Base-by-base conservation (phyloP, 2,888 invertebrate genomes). In the Eupsilia transversa region DNA sequence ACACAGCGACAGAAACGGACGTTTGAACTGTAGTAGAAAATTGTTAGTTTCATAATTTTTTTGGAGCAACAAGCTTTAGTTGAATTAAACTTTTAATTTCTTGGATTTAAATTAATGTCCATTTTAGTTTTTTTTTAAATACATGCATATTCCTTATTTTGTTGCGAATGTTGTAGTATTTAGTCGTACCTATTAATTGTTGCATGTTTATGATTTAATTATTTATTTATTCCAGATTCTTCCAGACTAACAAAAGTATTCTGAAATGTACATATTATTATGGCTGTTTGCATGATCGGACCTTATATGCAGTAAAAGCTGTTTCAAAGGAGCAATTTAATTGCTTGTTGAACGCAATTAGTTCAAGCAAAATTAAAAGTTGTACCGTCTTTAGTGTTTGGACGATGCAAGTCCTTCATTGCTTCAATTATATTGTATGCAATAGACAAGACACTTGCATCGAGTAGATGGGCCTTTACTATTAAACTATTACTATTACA, bases 341-440 rank as follows among this genome's bases (percentile, higher is more conserved):
- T 54, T 69, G 52, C 27, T 14, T 30, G 30, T 54, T 71, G 14
- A 70, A 59, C 46, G 68, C 43, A 72, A 72, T n/a, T 41, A 38
- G 20, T n/a, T n/a, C 14, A 33, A 60, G 41, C 10, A 38, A 59
- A 43, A 59, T 9, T 30, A 57, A n/a, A 67, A 54, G n/a, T 14
- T 33, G 33, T 66, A 27, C 20, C 14, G 2, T 41, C 30, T 7
- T 4, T 10, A 41, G 10, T 38, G 38, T 43, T 54, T 56, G 20
- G 54, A 43, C 35, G 30, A 20, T 52, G 33, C 49, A 33, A 46
- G n/a, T 33, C n/a, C 6, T 33, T 17, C 35, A 52, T 43, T 57
- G 57, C 41, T 38, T 43, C 35, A 59, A 41, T 43, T 43, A 38
- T 61, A 77, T 41, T 38, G 60, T 33, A 35, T 52, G 35, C 35